Conservation (phyloP, 2,797 vertebrate genomes). For the Amazona ochrocephala region DNA sequence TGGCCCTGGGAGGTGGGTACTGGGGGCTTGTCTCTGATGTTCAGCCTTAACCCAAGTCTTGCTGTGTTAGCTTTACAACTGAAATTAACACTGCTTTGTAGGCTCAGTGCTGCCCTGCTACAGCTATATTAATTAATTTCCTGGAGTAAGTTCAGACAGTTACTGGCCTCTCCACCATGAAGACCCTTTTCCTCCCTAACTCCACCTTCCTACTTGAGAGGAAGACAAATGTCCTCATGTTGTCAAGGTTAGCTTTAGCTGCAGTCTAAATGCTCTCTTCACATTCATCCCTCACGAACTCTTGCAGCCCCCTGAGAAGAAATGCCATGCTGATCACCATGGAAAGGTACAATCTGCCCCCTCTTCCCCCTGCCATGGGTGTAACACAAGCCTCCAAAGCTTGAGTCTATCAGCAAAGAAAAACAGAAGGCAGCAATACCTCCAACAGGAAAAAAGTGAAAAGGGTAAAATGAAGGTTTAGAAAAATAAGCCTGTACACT, state of each 20-base stretch:
- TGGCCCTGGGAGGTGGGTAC: not conserved
- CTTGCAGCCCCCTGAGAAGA: not conserved
- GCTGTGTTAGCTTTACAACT: not conserved
- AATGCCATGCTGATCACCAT: not conserved
- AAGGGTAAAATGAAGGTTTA: not conserved
- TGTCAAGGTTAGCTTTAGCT: not conserved
- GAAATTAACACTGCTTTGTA: not conserved
- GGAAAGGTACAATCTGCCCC: not conserved
- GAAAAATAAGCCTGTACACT: not conserved
- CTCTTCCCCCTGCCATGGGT: accelerated
- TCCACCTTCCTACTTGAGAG: not conserved
- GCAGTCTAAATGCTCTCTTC: not conserved
- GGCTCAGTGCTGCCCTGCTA: not conserved
- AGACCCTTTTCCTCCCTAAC: not conserved
- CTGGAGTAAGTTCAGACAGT: not conserved
- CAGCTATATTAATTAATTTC: not conserved
- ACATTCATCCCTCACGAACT: not conserved
- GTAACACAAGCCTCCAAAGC: not conserved
- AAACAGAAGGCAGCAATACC: not conserved
- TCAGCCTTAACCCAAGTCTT: not conserved
- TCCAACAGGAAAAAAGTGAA: not conserved
- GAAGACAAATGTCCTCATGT: not conserved
- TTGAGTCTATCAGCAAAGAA: not conserved
- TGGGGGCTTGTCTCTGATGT: not conserved
- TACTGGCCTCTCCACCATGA: not conserved